A percentile compares a stretch with the other conserved stretches of the same genome.
phyloP scores from a whole-genome alignment of 2,888 invertebrate species.

The Celastrina argiolus region DNA sequence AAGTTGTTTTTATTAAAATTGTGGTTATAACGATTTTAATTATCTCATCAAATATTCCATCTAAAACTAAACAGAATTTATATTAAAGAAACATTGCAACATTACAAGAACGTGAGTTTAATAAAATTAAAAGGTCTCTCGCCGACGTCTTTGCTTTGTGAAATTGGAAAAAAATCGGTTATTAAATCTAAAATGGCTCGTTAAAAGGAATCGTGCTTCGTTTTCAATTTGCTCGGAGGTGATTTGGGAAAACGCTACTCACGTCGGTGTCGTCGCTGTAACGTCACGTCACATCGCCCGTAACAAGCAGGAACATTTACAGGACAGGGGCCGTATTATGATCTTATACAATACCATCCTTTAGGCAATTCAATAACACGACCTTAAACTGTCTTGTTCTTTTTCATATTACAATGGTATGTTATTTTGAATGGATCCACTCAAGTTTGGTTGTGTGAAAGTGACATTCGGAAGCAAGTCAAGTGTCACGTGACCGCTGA shows the following conservation, averaged over 20 bases:
- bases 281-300: slow-evolving; percentile 9
- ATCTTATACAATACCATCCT: too few relatives aligned
- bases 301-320: too few relatives aligned
- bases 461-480: too few relatives aligned
- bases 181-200: slow-evolving; percentile 11
- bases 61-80: background rate
- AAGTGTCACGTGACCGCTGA: too few relatives aligned
- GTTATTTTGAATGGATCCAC: too few relatives aligned
- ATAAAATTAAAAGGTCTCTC: slow-evolving; percentile 3
- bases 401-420: too few relatives aligned
- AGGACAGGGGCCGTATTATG: too few relatives aligned
- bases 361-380: too few relatives aligned
- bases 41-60: background rate
- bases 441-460: too few relatives aligned
- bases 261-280: background rate
- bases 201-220: slow-evolving; percentile 17
- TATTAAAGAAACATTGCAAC: background rate
- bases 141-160: background rate
- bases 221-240: slow-evolving; percentile 17
- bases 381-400: too few relatives aligned
- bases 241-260: slow-evolving; percentile 16
- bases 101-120: background rate
- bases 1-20: too few relatives aligned
- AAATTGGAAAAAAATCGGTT: slow-evolving; percentile 6
- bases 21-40: too few relatives aligned